These are phyloP conservation scores for Synchiropus splendidus DNA, from an alignment of 2,113 vertebrate genomes.

Conservation along the genomic window DNA sequence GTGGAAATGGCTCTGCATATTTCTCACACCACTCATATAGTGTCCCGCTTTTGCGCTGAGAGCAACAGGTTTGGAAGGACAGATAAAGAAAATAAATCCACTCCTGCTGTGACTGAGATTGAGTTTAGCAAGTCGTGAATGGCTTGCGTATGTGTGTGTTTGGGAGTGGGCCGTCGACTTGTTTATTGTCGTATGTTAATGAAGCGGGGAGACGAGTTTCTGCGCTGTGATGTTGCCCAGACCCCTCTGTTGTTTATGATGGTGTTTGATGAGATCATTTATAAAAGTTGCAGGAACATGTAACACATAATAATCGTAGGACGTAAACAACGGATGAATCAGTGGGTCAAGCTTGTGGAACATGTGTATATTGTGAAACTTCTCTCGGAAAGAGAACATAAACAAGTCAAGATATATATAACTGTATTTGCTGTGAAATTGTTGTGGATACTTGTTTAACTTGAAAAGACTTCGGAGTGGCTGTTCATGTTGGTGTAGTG, in stretches of 20 bases:
- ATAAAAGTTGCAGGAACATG: neutral
- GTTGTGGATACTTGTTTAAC: too few species aligned
- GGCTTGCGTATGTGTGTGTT: conserved; percentile 43
- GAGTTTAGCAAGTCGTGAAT: conserved; percentile 44
- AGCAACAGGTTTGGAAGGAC: too few species aligned
- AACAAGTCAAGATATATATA: too few species aligned
- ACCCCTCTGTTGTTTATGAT: conserved; percentile 20
- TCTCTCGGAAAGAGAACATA: too few species aligned
- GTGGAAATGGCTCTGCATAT: conserved; percentile 41
- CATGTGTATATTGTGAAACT: too few species aligned
- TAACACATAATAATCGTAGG: too few species aligned
- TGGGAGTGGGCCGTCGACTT: conserved; percentile 39
- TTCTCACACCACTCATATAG: conserved; percentile 52
- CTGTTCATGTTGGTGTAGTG: too few species aligned
- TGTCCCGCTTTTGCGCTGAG: too few species aligned
- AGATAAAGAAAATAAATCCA: too few species aligned
- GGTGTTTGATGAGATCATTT: conserved; percentile 45
- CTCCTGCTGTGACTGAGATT: conserved; percentile 27
- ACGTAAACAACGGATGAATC: neutral
- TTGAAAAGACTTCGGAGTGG: too few species aligned
- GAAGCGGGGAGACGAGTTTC: conserved; percentile 35
- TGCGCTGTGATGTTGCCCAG: conserved; percentile 50
- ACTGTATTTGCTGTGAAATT: too few species aligned
- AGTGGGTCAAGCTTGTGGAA: too few species aligned
- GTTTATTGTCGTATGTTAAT: conserved; percentile 63